phyloP scores from a whole-genome alignment of 2,797 vertebrate genomes.

The Myotis pilosus region DNA sequence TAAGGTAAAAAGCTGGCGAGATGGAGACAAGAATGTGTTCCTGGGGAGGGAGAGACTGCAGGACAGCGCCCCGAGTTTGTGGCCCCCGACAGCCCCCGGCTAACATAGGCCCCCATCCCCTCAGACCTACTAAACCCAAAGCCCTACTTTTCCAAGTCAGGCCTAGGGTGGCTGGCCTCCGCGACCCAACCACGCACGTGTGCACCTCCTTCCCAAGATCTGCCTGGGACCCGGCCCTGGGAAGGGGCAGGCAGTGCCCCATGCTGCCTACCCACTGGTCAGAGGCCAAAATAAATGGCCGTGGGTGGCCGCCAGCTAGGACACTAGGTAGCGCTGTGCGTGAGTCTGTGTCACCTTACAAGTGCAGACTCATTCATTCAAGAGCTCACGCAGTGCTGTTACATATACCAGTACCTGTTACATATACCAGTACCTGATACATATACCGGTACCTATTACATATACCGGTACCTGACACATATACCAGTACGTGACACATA shows the following conservation, averaged over 20 bases:
- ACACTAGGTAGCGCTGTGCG: too few relatives aligned
- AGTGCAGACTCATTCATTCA: accelerated
- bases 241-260: neutral
- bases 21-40: neutral
- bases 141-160: neutral
- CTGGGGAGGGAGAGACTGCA: neutral
- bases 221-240: neutral
- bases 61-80: neutral
- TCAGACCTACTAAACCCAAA: neutral
- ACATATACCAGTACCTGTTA: neutral
- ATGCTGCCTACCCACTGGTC: neutral
- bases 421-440: too few relatives aligned
- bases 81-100: neutral
- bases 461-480: too few relatives aligned
- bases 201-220: neutral
- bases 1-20: conserved; percentile 47
- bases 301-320: neutral
- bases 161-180: neutral
- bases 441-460: too few relatives aligned
- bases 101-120: neutral
- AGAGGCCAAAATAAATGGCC: neutral
- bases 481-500: too few relatives aligned
- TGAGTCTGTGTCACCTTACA: neutral
- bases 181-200: neutral
- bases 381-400: neutral